These are phyloP conservation scores for Sesamia nonagrioides DNA, from an alignment of 1,140 invertebrate species.

Conservation along the genomic window DNA sequence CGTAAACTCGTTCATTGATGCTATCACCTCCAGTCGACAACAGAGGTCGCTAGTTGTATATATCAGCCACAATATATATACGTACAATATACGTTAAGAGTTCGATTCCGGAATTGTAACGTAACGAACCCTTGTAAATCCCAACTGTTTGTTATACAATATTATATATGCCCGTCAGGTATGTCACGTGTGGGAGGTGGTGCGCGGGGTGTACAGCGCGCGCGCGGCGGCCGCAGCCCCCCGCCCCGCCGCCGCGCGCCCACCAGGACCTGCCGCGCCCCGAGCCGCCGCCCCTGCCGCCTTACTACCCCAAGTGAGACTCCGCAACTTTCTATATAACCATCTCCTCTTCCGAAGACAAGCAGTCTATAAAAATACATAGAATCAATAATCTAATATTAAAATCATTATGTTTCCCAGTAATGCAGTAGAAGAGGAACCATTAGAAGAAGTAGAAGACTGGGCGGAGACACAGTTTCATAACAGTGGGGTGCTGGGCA, in stretches of 20 bases:
- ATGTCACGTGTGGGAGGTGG: constrained; percentile 77
- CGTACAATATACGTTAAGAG: too few species aligned
- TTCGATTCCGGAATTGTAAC: too few species aligned
- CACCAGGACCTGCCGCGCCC: constrained; percentile 56
- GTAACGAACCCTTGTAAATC: too few species aligned
- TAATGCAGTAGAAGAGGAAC: constrained; percentile 76
- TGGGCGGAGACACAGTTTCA: constrained; percentile 81
- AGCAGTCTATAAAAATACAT: background rate
- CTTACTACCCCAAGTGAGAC: constrained; percentile 47
- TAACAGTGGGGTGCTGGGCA: constrained; percentile 84
- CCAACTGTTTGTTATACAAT: too few species aligned
- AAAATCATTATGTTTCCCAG: background rate
- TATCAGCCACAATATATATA: too few species aligned
- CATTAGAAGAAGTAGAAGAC: constrained; percentile 75
- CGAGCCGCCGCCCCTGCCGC: constrained; percentile 62
- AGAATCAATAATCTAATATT: too few species aligned
- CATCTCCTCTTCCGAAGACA: background rate
- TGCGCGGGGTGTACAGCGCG: constrained; percentile 66
- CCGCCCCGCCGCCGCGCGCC: constrained; percentile 60
- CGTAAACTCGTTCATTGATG: too few species aligned
- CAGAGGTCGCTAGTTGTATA: too few species aligned
- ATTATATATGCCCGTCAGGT: too few species aligned
- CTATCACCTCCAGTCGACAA: too few species aligned
- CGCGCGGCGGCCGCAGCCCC: constrained; percentile 55
- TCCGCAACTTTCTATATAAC: background rate